phyloP scores from a whole-genome alignment of 2,888 invertebrate species.

The Cryptophagus acutangulus region DNA sequence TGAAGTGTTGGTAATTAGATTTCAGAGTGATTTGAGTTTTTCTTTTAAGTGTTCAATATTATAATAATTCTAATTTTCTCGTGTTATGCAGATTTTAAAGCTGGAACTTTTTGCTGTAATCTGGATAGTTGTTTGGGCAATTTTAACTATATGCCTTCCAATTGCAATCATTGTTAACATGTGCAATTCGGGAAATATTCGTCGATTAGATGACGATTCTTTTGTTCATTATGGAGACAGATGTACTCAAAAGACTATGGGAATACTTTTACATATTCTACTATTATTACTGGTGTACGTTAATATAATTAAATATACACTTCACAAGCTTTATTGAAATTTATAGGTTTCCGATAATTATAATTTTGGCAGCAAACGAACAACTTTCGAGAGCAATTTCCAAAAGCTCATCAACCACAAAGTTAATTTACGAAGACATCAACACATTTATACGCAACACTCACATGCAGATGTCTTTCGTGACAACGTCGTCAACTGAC shows the following conservation, averaged over 20 bases:
- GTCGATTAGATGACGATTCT: conserved; percentile 33
- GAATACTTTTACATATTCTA: conserved; percentile 28
- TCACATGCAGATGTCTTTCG: conserved; percentile 57
- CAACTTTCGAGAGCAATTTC: conserved; percentile 55
- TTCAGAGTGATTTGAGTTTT: too few species aligned
- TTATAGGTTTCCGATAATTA: conserved; percentile 53
- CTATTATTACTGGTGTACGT: conserved; percentile 36
- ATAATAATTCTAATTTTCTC: too few species aligned
- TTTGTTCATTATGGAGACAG: conserved; percentile 22
- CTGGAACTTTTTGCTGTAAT: conserved; percentile 33
- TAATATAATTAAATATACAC: conserved; percentile 10
- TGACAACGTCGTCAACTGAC: conserved; percentile 52
- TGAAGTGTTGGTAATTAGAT: too few species aligned
- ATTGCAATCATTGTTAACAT: conserved; percentile 27
- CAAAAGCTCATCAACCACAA: conserved; percentile 52
- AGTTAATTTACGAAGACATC: conserved; percentile 57
- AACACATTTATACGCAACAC: conserved; percentile 59
- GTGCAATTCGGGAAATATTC: conserved; percentile 32
- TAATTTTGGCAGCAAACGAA: conserved; percentile 61
- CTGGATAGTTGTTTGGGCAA: conserved; percentile 39
- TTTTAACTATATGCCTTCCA: conserved; percentile 35
- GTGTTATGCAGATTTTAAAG: conserved; percentile 39
- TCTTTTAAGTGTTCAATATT: too few species aligned
- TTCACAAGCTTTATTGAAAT: conserved; percentile 3
- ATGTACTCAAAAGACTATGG: conserved; percentile 23